A percentile compares a stretch with the other conserved stretches of the same genome.
These are phyloP conservation scores for Porites evermanni DNA, from an alignment of 92 coral and sea anemone genomes.

Conservation along the genomic window DNA sequence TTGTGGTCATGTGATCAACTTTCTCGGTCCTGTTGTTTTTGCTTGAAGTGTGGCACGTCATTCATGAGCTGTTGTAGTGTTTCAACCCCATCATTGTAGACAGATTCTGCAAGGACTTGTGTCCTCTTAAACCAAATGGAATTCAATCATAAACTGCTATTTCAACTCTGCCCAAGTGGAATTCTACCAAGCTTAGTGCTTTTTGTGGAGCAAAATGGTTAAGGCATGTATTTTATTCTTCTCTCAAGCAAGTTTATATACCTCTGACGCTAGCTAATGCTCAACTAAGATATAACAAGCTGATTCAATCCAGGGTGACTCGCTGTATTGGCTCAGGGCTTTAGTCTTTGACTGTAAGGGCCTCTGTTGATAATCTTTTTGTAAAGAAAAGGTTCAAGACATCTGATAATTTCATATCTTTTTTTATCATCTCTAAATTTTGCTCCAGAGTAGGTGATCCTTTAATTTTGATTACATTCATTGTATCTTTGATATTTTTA, in stretches of 20 bases:
- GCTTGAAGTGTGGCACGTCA: conserved; percentile 6
- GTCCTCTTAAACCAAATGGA: conserved; percentile 64
- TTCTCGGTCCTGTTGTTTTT: conserved; percentile 16
- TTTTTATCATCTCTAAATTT: neutral
- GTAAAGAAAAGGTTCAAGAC: conserved; percentile 3
- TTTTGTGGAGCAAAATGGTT: conserved; percentile 73
- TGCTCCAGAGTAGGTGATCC: neutral
- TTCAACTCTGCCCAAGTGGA: conserved; percentile 51
- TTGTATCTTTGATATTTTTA: neutral
- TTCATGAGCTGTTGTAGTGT: neutral
- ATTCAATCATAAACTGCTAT: conserved; percentile 15
- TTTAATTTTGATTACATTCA: neutral
- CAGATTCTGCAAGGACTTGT: neutral
- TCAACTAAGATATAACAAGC: neutral
- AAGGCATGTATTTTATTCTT: conserved; percentile 72
- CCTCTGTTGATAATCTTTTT: neutral
- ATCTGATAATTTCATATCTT: neutral
- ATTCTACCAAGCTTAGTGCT: conserved; percentile 55
- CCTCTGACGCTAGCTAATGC: neutral
- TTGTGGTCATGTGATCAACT: conserved; percentile 78
- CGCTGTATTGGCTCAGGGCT: neutral
- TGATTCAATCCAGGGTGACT: neutral
- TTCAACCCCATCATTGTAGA: conserved; percentile 1
- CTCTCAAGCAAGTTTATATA: neutral
- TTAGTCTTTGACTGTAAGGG: neutral